Evolutionary conservation across 2,113 vertebrate genomes (phyloP).

Genomic region (Neodon shergylaensis): DNA sequence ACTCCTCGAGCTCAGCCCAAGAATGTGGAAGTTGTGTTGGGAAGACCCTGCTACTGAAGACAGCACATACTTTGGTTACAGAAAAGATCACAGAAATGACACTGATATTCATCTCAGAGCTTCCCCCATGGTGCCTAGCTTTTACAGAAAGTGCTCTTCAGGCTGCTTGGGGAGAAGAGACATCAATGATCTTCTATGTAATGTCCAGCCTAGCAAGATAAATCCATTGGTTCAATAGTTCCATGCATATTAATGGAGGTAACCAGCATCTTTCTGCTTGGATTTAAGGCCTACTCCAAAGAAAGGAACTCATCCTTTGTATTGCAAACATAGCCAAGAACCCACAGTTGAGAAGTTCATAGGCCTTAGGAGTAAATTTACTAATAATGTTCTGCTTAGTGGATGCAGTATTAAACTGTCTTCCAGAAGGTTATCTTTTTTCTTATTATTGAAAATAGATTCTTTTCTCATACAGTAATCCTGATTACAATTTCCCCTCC

Average conservation of each 20-base stretch:
- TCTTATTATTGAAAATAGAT: neutral
- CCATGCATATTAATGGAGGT: neutral
- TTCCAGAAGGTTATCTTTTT: neutral
- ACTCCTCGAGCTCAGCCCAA: neutral
- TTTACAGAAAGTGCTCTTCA: neutral
- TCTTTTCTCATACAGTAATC: neutral
- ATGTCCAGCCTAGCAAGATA: too few species aligned
- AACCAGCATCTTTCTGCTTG: neutral
- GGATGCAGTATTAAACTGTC: neutral
- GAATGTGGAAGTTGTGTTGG: neutral
- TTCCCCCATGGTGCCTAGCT: neutral
- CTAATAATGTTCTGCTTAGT: neutral
- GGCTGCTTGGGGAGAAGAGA: neutral
- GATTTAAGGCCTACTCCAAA: neutral
- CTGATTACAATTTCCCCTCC: neutral
- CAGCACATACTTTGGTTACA: neutral
- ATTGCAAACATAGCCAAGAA: neutral
- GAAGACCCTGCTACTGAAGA: neutral
- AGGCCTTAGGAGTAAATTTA: neutral
- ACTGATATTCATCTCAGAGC: too few species aligned
- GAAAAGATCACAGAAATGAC: too few species aligned
- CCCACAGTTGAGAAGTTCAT: neutral
- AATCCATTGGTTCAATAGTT: neutral
- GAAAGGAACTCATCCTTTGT: neutral
- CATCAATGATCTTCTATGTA: neutral